Evolutionary conservation across 2,113 vertebrate species (phyloP), one percentile per base, ranked within the genome.

Genomic region (Mustela lutreola): DNA sequence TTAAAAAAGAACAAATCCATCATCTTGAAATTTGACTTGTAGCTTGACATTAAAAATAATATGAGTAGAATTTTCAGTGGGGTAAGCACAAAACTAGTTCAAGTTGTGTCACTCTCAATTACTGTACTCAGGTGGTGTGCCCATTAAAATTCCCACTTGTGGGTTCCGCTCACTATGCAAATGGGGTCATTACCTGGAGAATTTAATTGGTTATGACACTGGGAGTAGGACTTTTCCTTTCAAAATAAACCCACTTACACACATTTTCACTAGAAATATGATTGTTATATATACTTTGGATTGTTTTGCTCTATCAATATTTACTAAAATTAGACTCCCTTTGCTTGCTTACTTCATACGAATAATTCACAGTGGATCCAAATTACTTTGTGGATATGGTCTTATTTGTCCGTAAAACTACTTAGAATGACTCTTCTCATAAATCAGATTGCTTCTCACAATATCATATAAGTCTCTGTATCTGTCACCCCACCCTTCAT

Each of bases 41-140:
- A 99, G 99, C 98, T 98, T 98, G 98, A 99, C 99, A 99, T 99
- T 99, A 99, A 99, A 99, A 99, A 99, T 99, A 99, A 99, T 99
- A 99, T 98, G 99, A 99, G 99, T 98, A 97, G 98, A 99, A 99
- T 99, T 99, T 99, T 99, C 99, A 99, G 99, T 99, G 98, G 98
- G 99, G 98, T 99, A 99, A 99, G 99, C 98, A 98, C 98, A 99
- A 99, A 99, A 99, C 98, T 98, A 99, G 99, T 99, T 99, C 99
- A 99, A 99, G 98, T 99, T 98, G 99, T 99, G 99, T 99, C 99
- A 99, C 99, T 99, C 99, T 99, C 99, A 99, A 99, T 99, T 99
- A 99, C 99, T 99, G 98, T 99, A 99, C 98, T 99, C 99, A 99
- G 99, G 99, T 99, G 99, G 99, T 99, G 98, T 99, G 99, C 99